A percentile compares a stretch with the other conserved stretches of the same genome.
Conservation (phyloP, 2,113 vertebrate genomes). For the Trogon melanurus region DNA sequence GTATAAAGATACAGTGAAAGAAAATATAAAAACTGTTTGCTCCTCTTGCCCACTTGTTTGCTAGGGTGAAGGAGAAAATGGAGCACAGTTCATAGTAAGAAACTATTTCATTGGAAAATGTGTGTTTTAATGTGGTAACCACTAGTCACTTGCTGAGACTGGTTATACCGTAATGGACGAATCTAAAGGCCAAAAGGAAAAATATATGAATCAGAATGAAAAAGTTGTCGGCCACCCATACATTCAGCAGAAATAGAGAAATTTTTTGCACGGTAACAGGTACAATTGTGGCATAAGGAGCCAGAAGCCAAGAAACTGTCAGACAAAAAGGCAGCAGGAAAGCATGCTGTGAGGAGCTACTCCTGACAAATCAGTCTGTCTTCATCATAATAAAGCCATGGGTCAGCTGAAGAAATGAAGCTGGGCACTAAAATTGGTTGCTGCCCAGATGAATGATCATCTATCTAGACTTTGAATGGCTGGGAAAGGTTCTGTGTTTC, state of each 20-base stretch:
- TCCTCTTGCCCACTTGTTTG: neutral
- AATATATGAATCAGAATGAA: neutral
- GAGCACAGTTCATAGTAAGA: neutral
- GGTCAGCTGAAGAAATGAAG: neutral
- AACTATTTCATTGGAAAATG: neutral
- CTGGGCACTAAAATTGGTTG: neutral
- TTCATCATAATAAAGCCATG: neutral
- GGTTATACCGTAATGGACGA: neutral
- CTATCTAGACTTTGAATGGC: neutral
- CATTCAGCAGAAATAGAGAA: neutral
- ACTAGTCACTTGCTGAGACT: neutral
- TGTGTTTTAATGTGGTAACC: neutral
- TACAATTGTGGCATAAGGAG: neutral
- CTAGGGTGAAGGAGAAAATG: neutral
- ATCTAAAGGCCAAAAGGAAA: neutral
- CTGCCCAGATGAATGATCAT: neutral
- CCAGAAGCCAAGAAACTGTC: neutral
- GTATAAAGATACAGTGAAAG: neutral
- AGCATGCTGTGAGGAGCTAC: neutral
- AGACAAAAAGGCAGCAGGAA: neutral
- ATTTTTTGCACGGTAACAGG: neutral
- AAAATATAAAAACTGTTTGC: neutral
- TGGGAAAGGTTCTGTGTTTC: neutral
- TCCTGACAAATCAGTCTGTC: neutral
- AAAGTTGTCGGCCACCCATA: neutral